These are phyloP conservation scores for Drosophila arizonae DNA, from an alignment of 1,140 invertebrate genomes.

Conservation along the genomic window DNA sequence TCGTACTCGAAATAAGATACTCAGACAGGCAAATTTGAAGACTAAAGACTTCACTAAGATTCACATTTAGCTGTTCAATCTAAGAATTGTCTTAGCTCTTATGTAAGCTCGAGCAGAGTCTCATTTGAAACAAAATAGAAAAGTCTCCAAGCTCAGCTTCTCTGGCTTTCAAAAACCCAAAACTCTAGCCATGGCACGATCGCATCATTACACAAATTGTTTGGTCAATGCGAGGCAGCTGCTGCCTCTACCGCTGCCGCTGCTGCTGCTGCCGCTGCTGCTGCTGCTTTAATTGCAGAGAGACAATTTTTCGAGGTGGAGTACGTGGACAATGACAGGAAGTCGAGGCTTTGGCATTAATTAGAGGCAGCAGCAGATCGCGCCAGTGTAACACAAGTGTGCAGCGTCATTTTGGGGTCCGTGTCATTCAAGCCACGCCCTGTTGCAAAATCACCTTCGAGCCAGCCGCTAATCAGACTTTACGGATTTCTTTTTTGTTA, in stretches of 20 bases:
- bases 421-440: slow-evolving; percentile 15
- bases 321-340: slow-evolving; percentile 20
- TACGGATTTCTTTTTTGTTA: slow-evolving; percentile 3
- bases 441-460: slow-evolving; percentile 14
- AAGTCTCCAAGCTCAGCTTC: not conserved
- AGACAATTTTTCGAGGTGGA: not conserved
- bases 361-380: not conserved
- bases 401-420: slow-evolving; percentile 9
- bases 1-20: too few relatives aligned
- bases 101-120: too few relatives aligned
- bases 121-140: too few relatives aligned
- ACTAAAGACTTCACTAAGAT: too few relatives aligned
- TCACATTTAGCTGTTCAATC: too few relatives aligned
- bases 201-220: slow-evolving; percentile 23
- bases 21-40: too few relatives aligned
- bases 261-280: not conserved
- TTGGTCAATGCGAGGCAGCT: slow-evolving; percentile 15
- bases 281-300: slow-evolving; percentile 17
- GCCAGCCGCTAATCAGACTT: not conserved
- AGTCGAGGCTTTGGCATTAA: slow-evolving; percentile 10
- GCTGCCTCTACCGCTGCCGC: not conserved
- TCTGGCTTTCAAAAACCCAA: not conserved
- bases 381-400: not conserved
- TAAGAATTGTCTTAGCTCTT: not conserved
- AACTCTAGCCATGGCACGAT: slow-evolving; percentile 13